Conservation (phyloP, 2,797 vertebrate species). For the Cottoperca gobio region DNA sequence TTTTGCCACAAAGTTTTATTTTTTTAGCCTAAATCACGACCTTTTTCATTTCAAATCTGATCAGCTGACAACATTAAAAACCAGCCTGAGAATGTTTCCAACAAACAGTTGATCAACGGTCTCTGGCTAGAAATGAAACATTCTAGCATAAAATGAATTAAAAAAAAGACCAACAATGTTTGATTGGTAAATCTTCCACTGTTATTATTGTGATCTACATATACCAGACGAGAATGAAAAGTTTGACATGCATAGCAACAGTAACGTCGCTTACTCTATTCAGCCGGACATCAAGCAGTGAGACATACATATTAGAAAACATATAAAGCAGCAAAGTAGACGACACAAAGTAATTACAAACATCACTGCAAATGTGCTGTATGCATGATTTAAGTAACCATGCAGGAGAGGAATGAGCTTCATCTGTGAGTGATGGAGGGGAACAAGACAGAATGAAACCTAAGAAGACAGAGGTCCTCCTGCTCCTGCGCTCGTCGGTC, state of each 20-base stretch:
- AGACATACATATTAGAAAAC: conserved; percentile 1
- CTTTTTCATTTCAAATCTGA: too few relatives aligned
- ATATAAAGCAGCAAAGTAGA: conserved; percentile 19
- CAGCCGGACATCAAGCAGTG: background rate
- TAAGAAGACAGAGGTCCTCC: conserved; percentile 32
- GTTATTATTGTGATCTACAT: background rate
- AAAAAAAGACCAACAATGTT: background rate
- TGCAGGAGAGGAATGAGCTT: conserved; percentile 38
- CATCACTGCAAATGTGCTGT: conserved; percentile 46
- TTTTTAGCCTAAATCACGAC: too few relatives aligned
- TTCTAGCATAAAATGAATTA: too few relatives aligned
- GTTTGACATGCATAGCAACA: background rate
- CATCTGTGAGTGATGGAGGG: conserved; percentile 43
- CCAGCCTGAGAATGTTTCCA: too few relatives aligned
- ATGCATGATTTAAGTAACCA: too few relatives aligned
- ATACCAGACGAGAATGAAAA: background rate
- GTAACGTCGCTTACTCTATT: background rate
- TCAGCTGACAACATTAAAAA: too few relatives aligned
- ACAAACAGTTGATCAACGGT: too few relatives aligned
- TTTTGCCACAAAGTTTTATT: too few relatives aligned
- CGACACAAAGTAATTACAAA: conserved; percentile 34
- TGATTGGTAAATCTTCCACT: background rate
- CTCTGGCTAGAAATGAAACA: too few relatives aligned
- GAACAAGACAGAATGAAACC: conserved; percentile 48
- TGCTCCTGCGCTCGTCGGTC: conserved; percentile 53